Percentiles rank a stretch among this genome's conserved stretches.
These are phyloP conservation scores for Chiroxiphia lanceolata DNA, from an alignment of 2,797 vertebrate species.

Conservation along the genomic window DNA sequence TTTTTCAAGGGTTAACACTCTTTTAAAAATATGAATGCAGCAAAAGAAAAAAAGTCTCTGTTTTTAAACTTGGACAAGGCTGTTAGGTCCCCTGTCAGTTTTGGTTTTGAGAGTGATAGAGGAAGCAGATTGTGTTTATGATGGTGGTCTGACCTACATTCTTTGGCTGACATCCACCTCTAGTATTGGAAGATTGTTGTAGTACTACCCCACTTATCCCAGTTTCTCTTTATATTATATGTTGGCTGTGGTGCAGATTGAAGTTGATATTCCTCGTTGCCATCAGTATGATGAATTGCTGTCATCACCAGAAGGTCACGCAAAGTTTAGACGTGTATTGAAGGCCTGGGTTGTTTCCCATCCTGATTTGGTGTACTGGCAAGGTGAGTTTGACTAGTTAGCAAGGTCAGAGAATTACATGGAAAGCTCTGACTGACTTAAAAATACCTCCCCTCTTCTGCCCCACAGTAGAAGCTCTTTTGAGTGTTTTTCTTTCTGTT, in stretches of 20 bases:
- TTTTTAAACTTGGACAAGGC: not conserved
- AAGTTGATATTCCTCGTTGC: constrained; percentile 98
- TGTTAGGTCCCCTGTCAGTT: not conserved
- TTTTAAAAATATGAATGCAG: not conserved
- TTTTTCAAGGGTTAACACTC: not conserved
- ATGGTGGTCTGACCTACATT: not conserved
- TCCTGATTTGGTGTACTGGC: constrained; percentile 97
- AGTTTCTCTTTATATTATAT: not conserved
- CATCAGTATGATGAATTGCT: constrained; percentile 98
- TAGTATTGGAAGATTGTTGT: not conserved
- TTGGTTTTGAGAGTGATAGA: not conserved
- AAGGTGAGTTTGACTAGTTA: constrained; percentile 77
- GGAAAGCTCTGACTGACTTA: not conserved
- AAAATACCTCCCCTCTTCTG: not conserved
- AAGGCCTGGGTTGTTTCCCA: constrained; percentile 99
- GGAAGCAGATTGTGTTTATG: not conserved
- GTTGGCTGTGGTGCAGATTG: constrained; percentile 83
- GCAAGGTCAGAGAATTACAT: not conserved
- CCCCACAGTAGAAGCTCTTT: not conserved
- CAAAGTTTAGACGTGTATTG: constrained; percentile 94
- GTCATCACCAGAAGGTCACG: constrained; percentile 96
- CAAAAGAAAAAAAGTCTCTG: not conserved
- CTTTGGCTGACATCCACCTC: not conserved
- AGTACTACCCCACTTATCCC: not conserved
- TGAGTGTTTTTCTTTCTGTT: not conserved